Base-by-base conservation (phyloP, 1,140 invertebrate species). In the Leptinotarsa texana region DNA sequence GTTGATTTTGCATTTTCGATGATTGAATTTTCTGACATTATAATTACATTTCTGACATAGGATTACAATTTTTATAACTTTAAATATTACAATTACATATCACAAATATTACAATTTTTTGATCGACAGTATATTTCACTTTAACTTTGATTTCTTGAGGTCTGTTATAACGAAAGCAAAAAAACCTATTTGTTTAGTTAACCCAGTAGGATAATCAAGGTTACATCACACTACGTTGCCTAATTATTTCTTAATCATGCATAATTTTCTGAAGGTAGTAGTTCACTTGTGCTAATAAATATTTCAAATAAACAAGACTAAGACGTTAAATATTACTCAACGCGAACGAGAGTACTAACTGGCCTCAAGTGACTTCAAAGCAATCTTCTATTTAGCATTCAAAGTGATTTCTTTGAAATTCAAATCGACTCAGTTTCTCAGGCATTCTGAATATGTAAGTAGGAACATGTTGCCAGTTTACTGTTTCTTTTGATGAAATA, bases 391-490 rank as follows among this genome's bases (percentile, higher is more conserved):
- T 33, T 66, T 66, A 66, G 27, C 63, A 66, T 66, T 66, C 63
- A 66, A 22, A 24, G 63, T 66, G 63, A 66, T 33, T 22, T 33
- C 21, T 66, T 66, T 66, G 63, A 66, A 66, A 66, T 66, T 66
- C 27, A 66, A 66, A 66, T 66, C 63, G 18, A 66, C 27, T 24
- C 13, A 13, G 63, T 22, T 66, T 66, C n/a, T 66, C 15, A 15
- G 21, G 63, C 18, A 66, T 24, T 66, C n/a, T 24, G 22, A 66
- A 15, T 57, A 57, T 18, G 51, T 17, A 18, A 57, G 17, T 57
- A 17, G 15, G 13, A 57, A 15, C 15, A 1, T 57, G 51, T 57
- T 57, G 51, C 51, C 51, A 57, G 15, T 57, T 57, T 18, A 57
- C 51, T 57, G n/a, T 13, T 5, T 57, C n/a, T 57, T 42, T 42